Evolutionary conservation across 2,888 invertebrate genomes (phyloP), one percentile per base, ranked within the genome.

Genomic region (Caenorhabditis uteleia): DNA sequence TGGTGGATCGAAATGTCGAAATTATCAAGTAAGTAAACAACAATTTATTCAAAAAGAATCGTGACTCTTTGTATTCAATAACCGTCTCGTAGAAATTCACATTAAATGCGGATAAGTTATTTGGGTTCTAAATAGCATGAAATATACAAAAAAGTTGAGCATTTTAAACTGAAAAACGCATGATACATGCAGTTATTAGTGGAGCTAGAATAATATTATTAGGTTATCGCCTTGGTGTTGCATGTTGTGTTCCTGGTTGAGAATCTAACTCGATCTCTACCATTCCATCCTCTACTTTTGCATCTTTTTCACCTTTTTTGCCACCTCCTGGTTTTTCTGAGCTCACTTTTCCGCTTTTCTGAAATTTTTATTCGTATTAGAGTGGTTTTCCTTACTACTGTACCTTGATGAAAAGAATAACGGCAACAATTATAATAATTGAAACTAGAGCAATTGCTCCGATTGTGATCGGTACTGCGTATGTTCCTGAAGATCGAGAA

Each of bases 231-330:
- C 56, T 23, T 10, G 50, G 62, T n/a, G 62, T 50, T 0, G 56
- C 56, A 16, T 62, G 62, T 23, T 55, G 62, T 1, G 56, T 62
- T 33, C 56, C 49, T 16, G 57, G 69, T 7, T 65, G 55, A 18
- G 64, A 65, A 34, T 71, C 64, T 25, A 75, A 55, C 39, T 75
- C 73, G 29, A 75, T 75, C 44, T 75, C 75, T n/a, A 69, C 75
- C 75, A 75, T 75, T 43, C 73, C 75, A 36, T 75, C 75, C 25
- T 69, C 69, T 7, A 67, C 38, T 29, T 65, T 70, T 29, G 31
- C 61, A 25, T 46, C 20, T 31, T 46, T 46, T 16, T 46, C 7
- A 31, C 10, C 36, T 36, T 26, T 29, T 21, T 50, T 54, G 16
- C 26, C 14, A 29, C 31, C 10, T 23, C 39, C 20, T 39, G 38